These are phyloP conservation scores for Pseudomyrmex flavicornis DNA, from an alignment of 1,140 invertebrate genomes.

Conservation along the genomic window DNA sequence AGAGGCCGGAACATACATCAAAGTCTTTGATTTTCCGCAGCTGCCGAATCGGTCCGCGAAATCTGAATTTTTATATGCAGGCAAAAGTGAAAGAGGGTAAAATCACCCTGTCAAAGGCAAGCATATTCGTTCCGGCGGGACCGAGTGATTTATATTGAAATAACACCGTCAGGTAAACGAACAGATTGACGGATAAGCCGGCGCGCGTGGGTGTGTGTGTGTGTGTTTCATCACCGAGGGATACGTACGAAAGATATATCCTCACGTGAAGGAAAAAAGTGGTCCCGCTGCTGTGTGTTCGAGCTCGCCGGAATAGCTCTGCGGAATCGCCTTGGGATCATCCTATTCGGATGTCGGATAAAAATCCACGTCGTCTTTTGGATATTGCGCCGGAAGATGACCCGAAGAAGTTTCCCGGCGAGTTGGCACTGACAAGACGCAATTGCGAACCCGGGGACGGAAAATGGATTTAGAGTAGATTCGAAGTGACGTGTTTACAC, in stretches of 20 bases:
- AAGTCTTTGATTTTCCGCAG: constrained; percentile 51
- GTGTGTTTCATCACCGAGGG: not conserved
- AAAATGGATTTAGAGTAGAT: constrained; percentile 39
- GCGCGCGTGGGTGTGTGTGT: constrained; percentile 2
- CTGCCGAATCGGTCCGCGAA: constrained; percentile 49
- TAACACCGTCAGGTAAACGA: constrained; percentile 63
- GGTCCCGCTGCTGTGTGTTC: constrained; percentile 35
- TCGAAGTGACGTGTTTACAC: constrained; percentile 22
- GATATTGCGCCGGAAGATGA: constrained; percentile 13
- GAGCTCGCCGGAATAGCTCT: constrained; percentile 40
- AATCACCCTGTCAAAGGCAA: constrained; percentile 62
- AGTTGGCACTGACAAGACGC: constrained; percentile 43
- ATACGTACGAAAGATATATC: constrained; percentile 15
- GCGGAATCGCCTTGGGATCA: constrained; percentile 56
- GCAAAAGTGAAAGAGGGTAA: constrained; percentile 56
- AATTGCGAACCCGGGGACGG: constrained; percentile 3
- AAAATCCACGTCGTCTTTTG: constrained; percentile 11
- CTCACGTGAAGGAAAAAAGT: constrained; percentile 9
- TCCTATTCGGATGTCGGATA: constrained; percentile 48
- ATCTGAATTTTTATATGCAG: constrained; percentile 61
- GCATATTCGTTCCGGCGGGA: constrained; percentile 51
- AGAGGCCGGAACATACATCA: constrained; percentile 36
- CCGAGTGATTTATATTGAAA: constrained; percentile 64
- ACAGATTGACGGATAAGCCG: constrained; percentile 62
- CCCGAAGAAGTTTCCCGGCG: not conserved